Evolutionary conservation across 2,888 invertebrate genomes (phyloP).

Genomic region (Caenorhabditis sp.): DNA sequence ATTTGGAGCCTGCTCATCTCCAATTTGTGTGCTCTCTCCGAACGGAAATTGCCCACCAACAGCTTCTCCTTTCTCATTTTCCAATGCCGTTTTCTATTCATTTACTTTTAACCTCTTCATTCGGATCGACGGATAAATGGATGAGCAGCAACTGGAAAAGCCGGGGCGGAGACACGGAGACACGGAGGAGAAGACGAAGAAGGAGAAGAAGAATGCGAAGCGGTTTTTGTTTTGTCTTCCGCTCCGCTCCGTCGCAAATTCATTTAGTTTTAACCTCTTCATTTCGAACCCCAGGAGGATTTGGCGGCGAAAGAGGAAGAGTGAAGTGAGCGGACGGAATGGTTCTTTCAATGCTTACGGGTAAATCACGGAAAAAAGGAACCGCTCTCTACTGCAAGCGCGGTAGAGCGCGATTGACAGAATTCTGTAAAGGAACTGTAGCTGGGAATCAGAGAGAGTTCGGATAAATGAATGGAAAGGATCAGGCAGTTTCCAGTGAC

Average conservation of each 20-base stretch:
- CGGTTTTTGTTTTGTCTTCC: neutral
- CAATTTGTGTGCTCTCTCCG: slow-evolving; percentile 4
- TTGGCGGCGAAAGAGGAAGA: slow-evolving; percentile 2
- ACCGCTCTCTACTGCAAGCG: too few relatives aligned
- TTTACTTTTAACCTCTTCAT: slow-evolving; percentile 43
- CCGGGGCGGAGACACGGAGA: neutral
- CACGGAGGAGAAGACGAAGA: neutral
- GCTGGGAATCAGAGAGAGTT: neutral
- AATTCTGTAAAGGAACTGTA: too few relatives aligned
- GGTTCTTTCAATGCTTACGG: too few relatives aligned
- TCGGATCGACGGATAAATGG: slow-evolving; percentile 10
- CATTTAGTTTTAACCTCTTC: slow-evolving; percentile 53
- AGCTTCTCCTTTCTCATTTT: slow-evolving; percentile 27
- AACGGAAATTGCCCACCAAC: slow-evolving; percentile 23
- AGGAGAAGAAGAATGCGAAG: neutral
- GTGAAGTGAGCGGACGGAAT: too few relatives aligned
- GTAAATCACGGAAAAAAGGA: too few relatives aligned
- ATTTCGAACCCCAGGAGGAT: slow-evolving; percentile 39
- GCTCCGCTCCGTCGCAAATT: slow-evolving; percentile 16
- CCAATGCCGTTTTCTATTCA: slow-evolving; percentile 44
- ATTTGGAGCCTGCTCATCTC: slow-evolving; percentile 13
- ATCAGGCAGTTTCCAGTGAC: too few relatives aligned
- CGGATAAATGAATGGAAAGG: too few relatives aligned
- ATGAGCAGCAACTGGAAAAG: slow-evolving; percentile 1
- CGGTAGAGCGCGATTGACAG: too few relatives aligned